Base-by-base conservation (phyloP, 1,140 invertebrate species). In the Drosophila pallidifrons region DNA sequence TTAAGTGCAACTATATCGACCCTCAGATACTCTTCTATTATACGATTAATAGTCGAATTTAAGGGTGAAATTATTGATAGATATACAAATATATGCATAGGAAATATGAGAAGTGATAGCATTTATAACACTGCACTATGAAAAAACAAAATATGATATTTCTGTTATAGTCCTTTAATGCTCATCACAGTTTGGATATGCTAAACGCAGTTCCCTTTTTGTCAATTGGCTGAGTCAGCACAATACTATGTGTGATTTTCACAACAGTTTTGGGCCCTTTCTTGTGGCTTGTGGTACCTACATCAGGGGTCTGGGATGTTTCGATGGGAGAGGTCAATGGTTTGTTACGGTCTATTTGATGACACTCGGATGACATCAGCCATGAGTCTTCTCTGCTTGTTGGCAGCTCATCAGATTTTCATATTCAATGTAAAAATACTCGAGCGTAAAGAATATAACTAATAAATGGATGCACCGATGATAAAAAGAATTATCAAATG, bases 291-390 rank as follows among this genome's bases (percentile, higher is more conserved):
- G 25, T 52, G 20, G 16, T 64, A 54, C 61, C 61, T 43, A 41
- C n/a, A 13, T 15, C 5, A 8, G 35, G 35, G 35, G 54, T 20
- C 13, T n/a, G 1, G 32, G 43, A 11, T 15, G 5, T 41, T 7
- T 43, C 3, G 8, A 16, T 11, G 20, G 20, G 47, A 6, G 6
- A 28, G 13, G 32, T 77, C 66, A 58, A 58, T 66, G 59, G 49
- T 38, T 64, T 70, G 67, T 82, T 73, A 74, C 81, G 82, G 77
- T 83, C 72, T 83, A 80, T 82, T 89, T 88, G 63, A 77, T 52
- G 61, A 67, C 16, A 68, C 52, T 51, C 32, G 70, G 68, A 83
- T 85, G 82, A 86, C 82, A 86, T 86, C 82, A 85, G 82, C 82
- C 69, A 7, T 49, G 15, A 38, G 35, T 25, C 25, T 55, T 10